phyloP scores from a whole-genome alignment of 2,113 vertebrate species.

The Sialia sialis region DNA sequence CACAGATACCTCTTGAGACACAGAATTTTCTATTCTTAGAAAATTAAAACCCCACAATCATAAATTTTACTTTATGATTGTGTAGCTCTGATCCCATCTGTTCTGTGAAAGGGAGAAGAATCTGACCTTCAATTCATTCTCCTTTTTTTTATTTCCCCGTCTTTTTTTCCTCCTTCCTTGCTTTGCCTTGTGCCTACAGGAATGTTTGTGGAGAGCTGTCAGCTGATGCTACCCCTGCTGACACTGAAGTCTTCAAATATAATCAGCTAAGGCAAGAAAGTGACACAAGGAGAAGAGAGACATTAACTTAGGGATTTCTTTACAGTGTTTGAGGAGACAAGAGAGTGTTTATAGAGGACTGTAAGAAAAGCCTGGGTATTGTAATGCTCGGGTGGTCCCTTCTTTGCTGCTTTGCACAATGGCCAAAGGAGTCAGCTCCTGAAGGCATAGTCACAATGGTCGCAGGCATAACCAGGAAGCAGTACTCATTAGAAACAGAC shows the following conservation, averaged over 20 bases:
- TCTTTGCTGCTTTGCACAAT: background rate
- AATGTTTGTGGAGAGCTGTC: background rate
- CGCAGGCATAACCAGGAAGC: background rate
- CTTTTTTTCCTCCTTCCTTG: background rate
- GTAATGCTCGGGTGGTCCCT: background rate
- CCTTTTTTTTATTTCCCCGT: background rate
- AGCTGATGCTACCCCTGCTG: background rate
- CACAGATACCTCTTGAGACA: background rate
- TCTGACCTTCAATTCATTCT: background rate
- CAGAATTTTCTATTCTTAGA: background rate
- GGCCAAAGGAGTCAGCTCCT: background rate
- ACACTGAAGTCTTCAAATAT: background rate
- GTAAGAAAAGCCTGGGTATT: background rate
- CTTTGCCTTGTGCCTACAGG: background rate
- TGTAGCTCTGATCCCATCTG: background rate
- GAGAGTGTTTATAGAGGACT: background rate
- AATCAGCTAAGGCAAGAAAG: background rate
- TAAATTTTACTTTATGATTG: background rate
- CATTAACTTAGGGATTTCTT: background rate
- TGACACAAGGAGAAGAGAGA: background rate
- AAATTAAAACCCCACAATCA: background rate
- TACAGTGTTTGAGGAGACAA: background rate
- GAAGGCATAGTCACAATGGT: background rate
- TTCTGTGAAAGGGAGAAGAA: background rate
- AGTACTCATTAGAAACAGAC: background rate